Base-by-base conservation (phyloP, 2,797 vertebrate species). In the Schizopygopsis malacanthus region DNA sequence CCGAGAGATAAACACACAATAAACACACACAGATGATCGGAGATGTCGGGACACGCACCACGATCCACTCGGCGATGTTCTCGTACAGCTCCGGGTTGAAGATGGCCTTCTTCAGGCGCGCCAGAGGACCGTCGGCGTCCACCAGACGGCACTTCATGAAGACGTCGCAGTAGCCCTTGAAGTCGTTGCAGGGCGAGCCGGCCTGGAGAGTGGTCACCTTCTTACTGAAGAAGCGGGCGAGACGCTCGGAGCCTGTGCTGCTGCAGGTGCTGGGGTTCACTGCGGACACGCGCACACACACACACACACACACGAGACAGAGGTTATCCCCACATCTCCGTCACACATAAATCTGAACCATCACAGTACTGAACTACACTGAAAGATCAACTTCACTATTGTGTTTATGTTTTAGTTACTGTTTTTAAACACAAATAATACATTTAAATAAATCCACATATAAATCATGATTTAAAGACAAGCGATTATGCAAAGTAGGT, bases 31-130 rank as follows among this genome's bases (percentile, higher is more conserved):
- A 52, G 2, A 25, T 61, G 7, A 7, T 0, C 56, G 1, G 25
- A 37, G 15, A 0, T 0, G 18, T 9, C 4, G n/a, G n/a, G 20
- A 79, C 6, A 96, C 97, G 73, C 95, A 97, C 98, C 96, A 98
- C 97, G 85, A 99, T 99, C 98, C 98, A 99, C 92, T 99, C 98
- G 0, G 98, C 98, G 70, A 99, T 99, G 93, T 99, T 99, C 95
- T 99, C 98, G 91, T 99, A 99, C 1, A 99, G 96, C 89, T 99
- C 96, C 0, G 98, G 98, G 92, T 99, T 99, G 93, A 99, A 99
- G 93, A 99, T 99, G 76, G 98, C 98, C 93, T 99, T 99, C 95
- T 99, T 99, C 89, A 99, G 93, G 79, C 98, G 95, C 83, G 98
- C 98, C 18, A 99, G 94, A 5, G 98, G 98, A 1, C 98, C 98